Base-by-base conservation (phyloP, 2,797 vertebrate species). In the Coranthus polyacanthus region DNA sequence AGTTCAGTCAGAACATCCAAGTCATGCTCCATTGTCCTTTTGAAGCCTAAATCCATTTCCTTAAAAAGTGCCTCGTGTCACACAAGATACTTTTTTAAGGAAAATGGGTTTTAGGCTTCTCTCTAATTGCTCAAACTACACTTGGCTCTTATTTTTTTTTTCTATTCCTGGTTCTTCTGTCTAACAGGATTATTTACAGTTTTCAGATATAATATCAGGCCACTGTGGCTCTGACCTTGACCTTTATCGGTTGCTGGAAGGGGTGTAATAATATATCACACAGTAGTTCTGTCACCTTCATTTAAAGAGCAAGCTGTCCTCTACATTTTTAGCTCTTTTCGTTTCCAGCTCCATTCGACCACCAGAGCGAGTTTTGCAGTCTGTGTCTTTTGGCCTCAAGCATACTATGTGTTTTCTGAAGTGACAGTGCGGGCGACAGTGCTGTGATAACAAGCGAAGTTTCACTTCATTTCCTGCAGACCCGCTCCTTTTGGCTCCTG, bases 51-150 rank as follows among this genome's bases (percentile, higher is more conserved):
- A 53, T 15, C 20, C n/a, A 11, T 59, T 29, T 37, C 22, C 44
- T 74, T 13, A 32, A 42, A 44, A 81, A 52, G 8, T 26, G 29
- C 45, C 12, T 43, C 13, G 16, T 66, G 29, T 59, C 46, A 43
- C 37, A 29, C 8, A 29, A 29, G 8, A 7, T 29, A 7, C 26
- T 29, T 58, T 10, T n/a, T n/a, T n/a, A n/a, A n/a, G n/a, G n/a
- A n/a, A n/a, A n/a, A n/a, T n/a, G n/a, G n/a, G n/a, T n/a, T n/a
- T n/a, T n/a, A n/a, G n/a, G n/a, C n/a, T n/a, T n/a, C n/a, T 15
- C 54, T 65, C 12, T 52, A 79, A 75, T 72, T 78, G 29, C 24
- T 56, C 24, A 67, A 56, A 58, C 13, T n/a, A 20, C 24, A 41
- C 45, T 72, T 36, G 20, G 49, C 12, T n/a, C n/a, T n/a, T 20